phyloP scores from a whole-genome alignment of 2,113 vertebrate species.

The Rhynchomys soricoides region DNA sequence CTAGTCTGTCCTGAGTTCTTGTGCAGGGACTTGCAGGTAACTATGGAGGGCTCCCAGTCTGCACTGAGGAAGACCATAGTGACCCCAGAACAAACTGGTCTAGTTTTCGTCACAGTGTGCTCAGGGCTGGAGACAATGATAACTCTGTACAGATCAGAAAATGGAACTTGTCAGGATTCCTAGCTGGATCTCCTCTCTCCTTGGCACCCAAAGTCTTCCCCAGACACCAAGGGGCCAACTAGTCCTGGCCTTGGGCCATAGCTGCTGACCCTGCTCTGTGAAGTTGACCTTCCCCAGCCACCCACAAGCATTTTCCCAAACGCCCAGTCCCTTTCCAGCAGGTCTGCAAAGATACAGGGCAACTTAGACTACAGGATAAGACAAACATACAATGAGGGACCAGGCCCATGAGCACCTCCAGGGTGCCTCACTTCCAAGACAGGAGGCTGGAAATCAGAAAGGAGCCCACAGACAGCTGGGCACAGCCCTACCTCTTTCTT shows the following conservation, averaged over 20 bases:
- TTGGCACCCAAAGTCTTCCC: rapidly evolving
- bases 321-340: not conserved
- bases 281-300: not conserved
- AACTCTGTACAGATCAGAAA: not conserved
- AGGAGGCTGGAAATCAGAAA: not conserved
- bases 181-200: too few species aligned
- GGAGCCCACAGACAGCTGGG: rapidly evolving
- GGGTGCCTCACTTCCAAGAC: not conserved
- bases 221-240: rapidly evolving
- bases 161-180: too few species aligned
- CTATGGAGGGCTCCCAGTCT: not conserved
- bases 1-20: too few species aligned
- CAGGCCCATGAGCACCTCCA: rapidly evolving
- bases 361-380: rapidly evolving
- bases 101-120: not conserved
- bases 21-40: not conserved
- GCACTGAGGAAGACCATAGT: not conserved
- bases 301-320: not conserved
- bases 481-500: not conserved
- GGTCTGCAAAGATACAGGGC: not conserved
- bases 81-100: not conserved
- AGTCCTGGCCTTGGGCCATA: not conserved
- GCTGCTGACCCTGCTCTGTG: not conserved
- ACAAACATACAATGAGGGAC: not conserved
- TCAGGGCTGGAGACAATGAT: rapidly evolving